phyloP scores from a whole-genome alignment of 2,888 invertebrate species.

The Mesodorylaimus sp. region DNA sequence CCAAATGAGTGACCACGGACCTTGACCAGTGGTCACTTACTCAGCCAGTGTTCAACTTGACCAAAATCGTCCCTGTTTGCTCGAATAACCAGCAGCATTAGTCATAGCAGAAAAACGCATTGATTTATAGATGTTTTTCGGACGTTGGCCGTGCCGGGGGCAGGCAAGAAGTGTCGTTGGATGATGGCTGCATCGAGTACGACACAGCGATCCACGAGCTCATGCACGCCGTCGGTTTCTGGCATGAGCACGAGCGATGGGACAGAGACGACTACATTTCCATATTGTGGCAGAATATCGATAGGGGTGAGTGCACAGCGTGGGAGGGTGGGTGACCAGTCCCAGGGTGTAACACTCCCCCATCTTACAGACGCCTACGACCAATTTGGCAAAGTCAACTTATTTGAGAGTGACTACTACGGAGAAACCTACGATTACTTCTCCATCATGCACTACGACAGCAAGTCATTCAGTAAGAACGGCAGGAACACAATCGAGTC shows the following conservation, averaged over 20 bases:
- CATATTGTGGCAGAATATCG: constrained; percentile 29
- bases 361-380: constrained; percentile 25
- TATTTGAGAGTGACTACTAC: constrained; percentile 26
- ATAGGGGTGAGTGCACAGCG: constrained; percentile 18
- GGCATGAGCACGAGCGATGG: constrained; percentile 30
- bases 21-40: too few relatives aligned
- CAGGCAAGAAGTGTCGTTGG: constrained; percentile 26
- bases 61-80: too few relatives aligned
- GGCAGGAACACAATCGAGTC: constrained; percentile 23
- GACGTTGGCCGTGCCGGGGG: constrained; percentile 29
- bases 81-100: too few relatives aligned
- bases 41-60: too few relatives aligned
- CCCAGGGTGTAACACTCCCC: not conserved
- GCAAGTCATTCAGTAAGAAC: constrained; percentile 27
- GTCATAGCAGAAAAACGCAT: too few relatives aligned
- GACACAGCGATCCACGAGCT: constrained; percentile 30
- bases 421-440: constrained; percentile 15
- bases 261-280: constrained; percentile 26
- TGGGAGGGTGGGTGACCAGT: not conserved
- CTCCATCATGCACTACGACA: constrained; percentile 27
- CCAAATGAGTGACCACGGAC: too few relatives aligned
- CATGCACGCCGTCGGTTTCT: constrained; percentile 26
- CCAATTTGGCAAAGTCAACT: constrained; percentile 28
- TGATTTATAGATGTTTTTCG: constrained; percentile 25
- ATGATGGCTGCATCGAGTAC: constrained; percentile 27